Evolutionary conservation across 2,888 invertebrate genomes (phyloP).

Genomic region (Lottia scabra): DNA sequence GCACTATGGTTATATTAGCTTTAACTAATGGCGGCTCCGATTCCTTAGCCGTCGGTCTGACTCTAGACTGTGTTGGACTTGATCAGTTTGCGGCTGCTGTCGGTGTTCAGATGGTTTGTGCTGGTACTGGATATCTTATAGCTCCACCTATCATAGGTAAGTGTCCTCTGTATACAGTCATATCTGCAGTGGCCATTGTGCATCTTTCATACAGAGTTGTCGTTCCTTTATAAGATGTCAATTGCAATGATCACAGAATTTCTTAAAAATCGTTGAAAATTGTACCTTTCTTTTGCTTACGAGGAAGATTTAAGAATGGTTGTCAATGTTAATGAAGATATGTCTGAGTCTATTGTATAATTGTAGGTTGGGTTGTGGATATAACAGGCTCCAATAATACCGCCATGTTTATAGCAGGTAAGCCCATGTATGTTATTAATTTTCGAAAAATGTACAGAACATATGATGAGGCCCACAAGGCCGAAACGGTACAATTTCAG

Average conservation of each 20-base stretch:
- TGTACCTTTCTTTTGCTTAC: too few relatives aligned
- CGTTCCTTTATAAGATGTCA: too few relatives aligned
- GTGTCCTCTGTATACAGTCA: background rate
- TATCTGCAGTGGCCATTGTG: too few relatives aligned
- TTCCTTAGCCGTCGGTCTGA: background rate
- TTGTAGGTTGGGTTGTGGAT: constrained; percentile 12
- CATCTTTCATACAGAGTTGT: too few relatives aligned
- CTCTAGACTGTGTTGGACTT: constrained; percentile 5
- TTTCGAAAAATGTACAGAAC: too few relatives aligned
- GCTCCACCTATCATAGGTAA: constrained; percentile 6
- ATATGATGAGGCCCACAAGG: too few relatives aligned
- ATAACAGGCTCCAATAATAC: background rate
- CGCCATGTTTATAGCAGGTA: constrained; percentile 9
- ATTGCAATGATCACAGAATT: too few relatives aligned
- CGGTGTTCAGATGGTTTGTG: constrained; percentile 5
- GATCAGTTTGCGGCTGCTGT: background rate
- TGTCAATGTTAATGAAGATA: too few relatives aligned
- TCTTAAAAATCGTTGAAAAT: too few relatives aligned
- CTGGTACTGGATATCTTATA: background rate
- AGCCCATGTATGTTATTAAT: background rate
- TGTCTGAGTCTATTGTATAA: too few relatives aligned
- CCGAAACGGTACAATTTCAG: too few relatives aligned
- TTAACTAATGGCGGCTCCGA: constrained; percentile 8
- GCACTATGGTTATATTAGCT: constrained; percentile 3
- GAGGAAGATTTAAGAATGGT: too few relatives aligned